Conservation (phyloP, 1,140 invertebrate species). For the Pogonus chalceus region DNA sequence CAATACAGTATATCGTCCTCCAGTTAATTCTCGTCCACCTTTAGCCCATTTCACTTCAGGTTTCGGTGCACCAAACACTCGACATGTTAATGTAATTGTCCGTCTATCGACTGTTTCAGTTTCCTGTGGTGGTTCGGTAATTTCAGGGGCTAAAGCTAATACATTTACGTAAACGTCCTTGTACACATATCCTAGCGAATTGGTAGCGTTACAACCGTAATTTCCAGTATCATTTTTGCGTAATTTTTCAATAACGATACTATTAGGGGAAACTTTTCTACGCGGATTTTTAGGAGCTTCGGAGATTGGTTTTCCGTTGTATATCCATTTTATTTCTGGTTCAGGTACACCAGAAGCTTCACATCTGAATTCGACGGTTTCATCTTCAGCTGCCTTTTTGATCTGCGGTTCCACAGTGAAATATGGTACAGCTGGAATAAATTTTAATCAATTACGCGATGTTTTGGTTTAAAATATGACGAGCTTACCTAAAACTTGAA, state of each 20-base stretch:
- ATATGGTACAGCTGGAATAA: constrained; percentile 67
- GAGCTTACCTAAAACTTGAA: constrained; percentile 60
- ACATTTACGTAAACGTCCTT: constrained; percentile 98
- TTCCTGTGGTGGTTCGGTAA: constrained; percentile 70
- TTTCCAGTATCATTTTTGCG: constrained; percentile 89
- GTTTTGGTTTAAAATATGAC: not conserved
- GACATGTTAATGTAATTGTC: constrained; percentile 74
- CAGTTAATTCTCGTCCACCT: constrained; percentile 71
- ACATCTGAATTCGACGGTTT: constrained; percentile 79
- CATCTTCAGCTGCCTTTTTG: constrained; percentile 82
- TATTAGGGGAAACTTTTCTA: constrained; percentile 55
- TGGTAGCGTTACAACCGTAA: constrained; percentile 98
- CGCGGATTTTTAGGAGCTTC: constrained; percentile 66
- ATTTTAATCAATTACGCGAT: not conserved
- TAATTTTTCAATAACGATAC: constrained; percentile 73
- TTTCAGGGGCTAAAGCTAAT: constrained; percentile 79
- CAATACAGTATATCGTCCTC: constrained; percentile 64
- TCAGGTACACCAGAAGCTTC: constrained; percentile 78
- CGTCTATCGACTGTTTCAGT: constrained; percentile 75
- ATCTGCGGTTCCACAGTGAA: constrained; percentile 88
- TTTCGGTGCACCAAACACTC: constrained; percentile 91
- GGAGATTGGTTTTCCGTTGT: constrained; percentile 84
- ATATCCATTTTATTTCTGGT: constrained; percentile 91
- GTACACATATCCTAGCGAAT: constrained; percentile 95
- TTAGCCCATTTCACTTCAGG: constrained; percentile 90